phyloP scores from a whole-genome alignment of 2,888 invertebrate genomes.

The Zaprionus obscuricornis region DNA sequence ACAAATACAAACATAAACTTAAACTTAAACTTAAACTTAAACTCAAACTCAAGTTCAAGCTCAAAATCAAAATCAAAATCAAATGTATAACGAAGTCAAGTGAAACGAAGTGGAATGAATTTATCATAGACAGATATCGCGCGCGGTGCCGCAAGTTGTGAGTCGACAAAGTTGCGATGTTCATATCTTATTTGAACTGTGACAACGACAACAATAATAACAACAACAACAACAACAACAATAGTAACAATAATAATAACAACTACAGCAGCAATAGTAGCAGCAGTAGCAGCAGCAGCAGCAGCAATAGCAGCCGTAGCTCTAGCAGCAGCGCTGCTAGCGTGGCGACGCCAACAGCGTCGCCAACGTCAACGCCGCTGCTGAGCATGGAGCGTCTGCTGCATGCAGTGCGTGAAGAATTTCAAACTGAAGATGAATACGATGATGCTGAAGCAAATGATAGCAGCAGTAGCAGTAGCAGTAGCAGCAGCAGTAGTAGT shows the following conservation, averaged over 20 bases:
- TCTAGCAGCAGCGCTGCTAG: slow-evolving; percentile 29
- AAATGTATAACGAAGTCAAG: slow-evolving; percentile 51
- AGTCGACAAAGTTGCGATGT: slow-evolving; percentile 59
- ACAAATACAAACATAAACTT: slow-evolving; percentile 12
- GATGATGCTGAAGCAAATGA: slow-evolving; percentile 24
- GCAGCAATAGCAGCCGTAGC: slow-evolving; percentile 8
- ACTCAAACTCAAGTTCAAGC: slow-evolving; percentile 15
- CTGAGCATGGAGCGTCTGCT: slow-evolving; percentile 74
- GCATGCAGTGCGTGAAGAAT: slow-evolving; percentile 75
- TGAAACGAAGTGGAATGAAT: slow-evolving; percentile 42
- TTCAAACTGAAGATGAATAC: slow-evolving; percentile 64
- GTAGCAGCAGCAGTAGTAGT: slow-evolving; percentile 19
- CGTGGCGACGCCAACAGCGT: slow-evolving; percentile 33
- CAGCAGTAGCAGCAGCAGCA: slow-evolving; percentile 1
- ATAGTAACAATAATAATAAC: slow-evolving; percentile 1
- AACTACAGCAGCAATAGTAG: slow-evolving; percentile 9
- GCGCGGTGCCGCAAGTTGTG: slow-evolving; percentile 1
- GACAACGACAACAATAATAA: slow-evolving; percentile 45
- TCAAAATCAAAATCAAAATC: slow-evolving; percentile 9
- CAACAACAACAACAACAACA: slow-evolving; percentile 21
- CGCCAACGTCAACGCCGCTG: slow-evolving; percentile 43
- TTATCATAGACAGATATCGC: slow-evolving; percentile 12
- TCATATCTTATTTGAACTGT: slow-evolving; percentile 76
- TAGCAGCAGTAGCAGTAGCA: slow-evolving; percentile 16
- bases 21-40: slow-evolving; percentile 22